phyloP scores from a whole-genome alignment of 2,888 invertebrate species.

The Mamestra brassicae region DNA sequence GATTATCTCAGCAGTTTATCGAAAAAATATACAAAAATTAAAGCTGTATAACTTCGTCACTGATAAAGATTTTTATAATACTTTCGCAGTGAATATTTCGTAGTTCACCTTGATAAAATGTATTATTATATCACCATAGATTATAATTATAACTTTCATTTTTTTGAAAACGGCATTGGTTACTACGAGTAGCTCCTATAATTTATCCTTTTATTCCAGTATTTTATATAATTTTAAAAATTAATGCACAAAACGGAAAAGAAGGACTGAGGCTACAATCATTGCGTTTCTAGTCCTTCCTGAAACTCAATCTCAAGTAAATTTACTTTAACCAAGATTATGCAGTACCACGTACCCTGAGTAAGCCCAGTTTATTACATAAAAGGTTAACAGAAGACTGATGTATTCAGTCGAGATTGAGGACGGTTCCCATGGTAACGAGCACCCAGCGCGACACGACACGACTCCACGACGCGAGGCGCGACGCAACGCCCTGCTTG shows the following conservation, averaged over 20 bases:
- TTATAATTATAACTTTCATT: neutral
- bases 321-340: neutral
- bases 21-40: too few species aligned
- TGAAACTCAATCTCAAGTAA: neutral
- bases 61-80: too few species aligned
- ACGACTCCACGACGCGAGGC: slow-evolving; percentile 45
- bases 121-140: neutral
- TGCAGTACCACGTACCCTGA: slow-evolving; percentile 1
- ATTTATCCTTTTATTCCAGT: neutral
- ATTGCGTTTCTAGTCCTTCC: neutral
- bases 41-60: too few species aligned
- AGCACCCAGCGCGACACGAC: slow-evolving; percentile 50
- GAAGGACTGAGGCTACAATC: neutral
- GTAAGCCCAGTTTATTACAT: slow-evolving; percentile 15
- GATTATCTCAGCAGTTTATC: too few species aligned
- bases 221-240: neutral
- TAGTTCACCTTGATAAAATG: too few species aligned
- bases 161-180: neutral
- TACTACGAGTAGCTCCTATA: too few species aligned
- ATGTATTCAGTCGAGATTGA: slow-evolving; percentile 41
- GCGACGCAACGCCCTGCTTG: slow-evolving; percentile 56
- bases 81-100: too few species aligned
- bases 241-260: neutral
- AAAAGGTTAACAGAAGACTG: slow-evolving; percentile 32
- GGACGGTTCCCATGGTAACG: slow-evolving; percentile 58